phyloP scores from a whole-genome alignment of 2,888 invertebrate species.

The Eilema griseolum region DNA sequence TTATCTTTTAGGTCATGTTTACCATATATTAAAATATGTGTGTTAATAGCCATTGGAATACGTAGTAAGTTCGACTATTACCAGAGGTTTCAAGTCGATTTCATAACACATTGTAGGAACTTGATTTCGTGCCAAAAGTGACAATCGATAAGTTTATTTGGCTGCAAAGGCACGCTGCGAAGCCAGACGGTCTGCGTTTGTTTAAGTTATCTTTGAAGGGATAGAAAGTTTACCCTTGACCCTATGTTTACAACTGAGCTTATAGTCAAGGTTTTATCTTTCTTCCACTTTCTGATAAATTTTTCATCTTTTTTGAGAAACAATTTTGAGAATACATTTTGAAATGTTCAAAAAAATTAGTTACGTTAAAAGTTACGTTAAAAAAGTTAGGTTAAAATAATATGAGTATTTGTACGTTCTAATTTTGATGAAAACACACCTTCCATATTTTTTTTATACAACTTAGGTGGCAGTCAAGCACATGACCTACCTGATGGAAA shows the following conservation, averaged over 20 bases:
- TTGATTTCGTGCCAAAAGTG: constrained; percentile 56
- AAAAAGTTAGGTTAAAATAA: no score
- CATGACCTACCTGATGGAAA: no score
- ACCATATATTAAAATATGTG: constrained; percentile 25
- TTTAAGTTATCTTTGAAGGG: constrained; percentile 22
- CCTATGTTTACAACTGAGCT: neutral
- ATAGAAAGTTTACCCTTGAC: constrained; percentile 8
- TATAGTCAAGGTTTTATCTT: no score
- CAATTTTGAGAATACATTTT: no score
- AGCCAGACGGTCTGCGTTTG: constrained; percentile 33
- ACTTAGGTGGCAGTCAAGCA: no score
- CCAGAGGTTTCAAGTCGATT: constrained; percentile 21
- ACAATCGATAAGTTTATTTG: constrained; percentile 57
- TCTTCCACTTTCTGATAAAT: no score
- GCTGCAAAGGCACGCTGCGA: constrained; percentile 39
- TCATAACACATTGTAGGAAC: constrained; percentile 16
- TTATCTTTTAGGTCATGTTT: constrained; percentile 12
- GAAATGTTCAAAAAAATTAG: no score
- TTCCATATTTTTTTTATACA: no score
- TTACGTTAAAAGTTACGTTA: no score
- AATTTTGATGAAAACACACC: no score
- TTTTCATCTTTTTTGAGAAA: no score
- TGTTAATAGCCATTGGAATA: constrained; percentile 32
- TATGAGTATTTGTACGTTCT: no score
- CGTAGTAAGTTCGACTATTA: constrained; percentile 21